phyloP scores from a whole-genome alignment of 2,113 vertebrate species.

The Haplotaxodon microlepis region DNA sequence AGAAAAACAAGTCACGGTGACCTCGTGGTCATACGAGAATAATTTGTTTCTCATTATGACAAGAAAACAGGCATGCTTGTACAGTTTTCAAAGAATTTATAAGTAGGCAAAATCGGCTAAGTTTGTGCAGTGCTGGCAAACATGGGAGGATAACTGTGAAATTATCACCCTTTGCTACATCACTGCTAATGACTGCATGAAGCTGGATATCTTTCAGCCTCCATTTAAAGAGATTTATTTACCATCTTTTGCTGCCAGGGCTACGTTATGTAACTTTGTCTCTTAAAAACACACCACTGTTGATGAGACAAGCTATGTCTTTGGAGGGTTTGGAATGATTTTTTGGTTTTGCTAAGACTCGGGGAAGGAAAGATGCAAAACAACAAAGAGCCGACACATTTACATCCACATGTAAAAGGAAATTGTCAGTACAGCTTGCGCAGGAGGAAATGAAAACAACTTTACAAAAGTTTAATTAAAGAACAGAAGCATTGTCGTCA shows the following conservation, averaged over 20 bases:
- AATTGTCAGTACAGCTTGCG: background rate
- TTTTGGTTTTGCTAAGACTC: background rate
- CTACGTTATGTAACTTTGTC: slow-evolving; percentile 22
- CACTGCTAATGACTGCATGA: background rate
- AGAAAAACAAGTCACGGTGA: background rate
- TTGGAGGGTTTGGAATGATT: background rate
- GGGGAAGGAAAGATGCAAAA: background rate
- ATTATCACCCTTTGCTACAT: background rate
- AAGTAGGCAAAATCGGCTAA: background rate
- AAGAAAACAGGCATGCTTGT: background rate
- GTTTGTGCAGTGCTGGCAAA: background rate
- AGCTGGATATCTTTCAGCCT: background rate
- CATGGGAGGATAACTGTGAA: background rate
- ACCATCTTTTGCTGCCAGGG: slow-evolving; percentile 6
- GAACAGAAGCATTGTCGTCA: slow-evolving; percentile 28
- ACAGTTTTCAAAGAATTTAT: background rate
- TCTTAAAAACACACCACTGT: slow-evolving; percentile 2
- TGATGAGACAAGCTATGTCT: slow-evolving; percentile 9
- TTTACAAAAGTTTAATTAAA: slow-evolving; percentile 61
- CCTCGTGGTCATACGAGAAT: background rate
- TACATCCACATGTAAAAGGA: background rate
- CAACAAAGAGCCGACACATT: background rate
- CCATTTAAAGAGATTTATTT: slow-evolving; percentile 24
- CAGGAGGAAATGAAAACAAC: slow-evolving; percentile 26
- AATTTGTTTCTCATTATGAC: background rate